Percentiles rank a stretch among this genome's conserved stretches.
These are phyloP conservation scores for Podotricha telesiphe DNA, from an alignment of 2,888 invertebrate species.

Conservation along the genomic window DNA sequence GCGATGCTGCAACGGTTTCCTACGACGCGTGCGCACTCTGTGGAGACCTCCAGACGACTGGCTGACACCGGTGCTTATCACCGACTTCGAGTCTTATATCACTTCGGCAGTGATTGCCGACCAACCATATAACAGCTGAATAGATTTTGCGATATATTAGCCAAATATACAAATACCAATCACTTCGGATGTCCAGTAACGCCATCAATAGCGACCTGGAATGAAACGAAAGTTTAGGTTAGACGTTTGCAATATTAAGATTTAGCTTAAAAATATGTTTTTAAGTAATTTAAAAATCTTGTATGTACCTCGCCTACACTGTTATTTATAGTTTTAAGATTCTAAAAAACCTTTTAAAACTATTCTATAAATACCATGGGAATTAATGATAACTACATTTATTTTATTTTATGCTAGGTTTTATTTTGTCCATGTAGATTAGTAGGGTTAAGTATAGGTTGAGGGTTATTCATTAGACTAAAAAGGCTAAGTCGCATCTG, in stretches of 20 bases:
- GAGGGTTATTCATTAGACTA: too few relatives aligned
- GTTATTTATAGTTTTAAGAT: too few relatives aligned
- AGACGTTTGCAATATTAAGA: background rate
- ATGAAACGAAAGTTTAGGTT: constrained; percentile 53
- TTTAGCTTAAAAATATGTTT: background rate
- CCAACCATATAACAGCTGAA: constrained; percentile 74
- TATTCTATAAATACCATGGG: too few relatives aligned
- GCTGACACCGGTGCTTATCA: constrained; percentile 73
- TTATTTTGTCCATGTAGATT: too few relatives aligned
- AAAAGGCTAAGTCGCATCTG: too few relatives aligned
- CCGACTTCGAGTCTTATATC: constrained; percentile 78
- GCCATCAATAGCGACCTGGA: constrained; percentile 78
- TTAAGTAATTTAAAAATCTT: too few relatives aligned
- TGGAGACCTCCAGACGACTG: constrained; percentile 76
- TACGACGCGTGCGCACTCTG: constrained; percentile 78
- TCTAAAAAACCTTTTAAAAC: too few relatives aligned
- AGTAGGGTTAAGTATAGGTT: too few relatives aligned
- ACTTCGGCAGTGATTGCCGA: constrained; percentile 77
- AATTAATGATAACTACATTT: too few relatives aligned
- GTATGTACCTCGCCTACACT: too few relatives aligned
- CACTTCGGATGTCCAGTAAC: constrained; percentile 71
- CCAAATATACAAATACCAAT: constrained; percentile 74
- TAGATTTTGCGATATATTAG: constrained; percentile 76
- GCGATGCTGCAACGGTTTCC: constrained; percentile 66
- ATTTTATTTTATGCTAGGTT: too few relatives aligned